Evolutionary conservation across 2,113 vertebrate species (phyloP), one percentile per base, ranked within the genome.

Genomic region (Mustela lutreola): DNA sequence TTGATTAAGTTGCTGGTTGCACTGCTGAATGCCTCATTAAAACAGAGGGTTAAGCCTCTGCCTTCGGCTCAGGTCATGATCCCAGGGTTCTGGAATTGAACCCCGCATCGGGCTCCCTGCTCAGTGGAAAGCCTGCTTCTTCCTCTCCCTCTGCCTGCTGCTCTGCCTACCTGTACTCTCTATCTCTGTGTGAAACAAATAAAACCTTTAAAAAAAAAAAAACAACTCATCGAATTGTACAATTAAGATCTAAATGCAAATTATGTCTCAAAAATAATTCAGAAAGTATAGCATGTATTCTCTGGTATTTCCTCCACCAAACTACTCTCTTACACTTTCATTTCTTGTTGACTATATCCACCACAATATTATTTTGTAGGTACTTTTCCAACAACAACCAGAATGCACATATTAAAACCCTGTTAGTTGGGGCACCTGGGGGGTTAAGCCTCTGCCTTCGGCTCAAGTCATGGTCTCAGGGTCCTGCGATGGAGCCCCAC

Each of bases 201-300:
- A 56, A 18, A 53, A 56, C 53, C 53, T 56, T 56, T 18, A 56
- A 56, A 56, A 56, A 56, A 56, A 53, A 53, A 5, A 18, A 6
- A n/a, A n/a, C n/a, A 95, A 89, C 31, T 79, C 39, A 76, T 45
- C 0, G 0, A 94, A 70, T 24, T 79, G 3, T 79, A 84, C 26
- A 81, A 60, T 78, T 85, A 95, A 91, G 11, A 93, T 26, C 18
- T 42, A 78, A 65, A 65, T 94, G 21, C 24, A 95, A 95, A 88
- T 67, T 53, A 71, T 8, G 7, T 22, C 22, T 83, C n/a, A 87
- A 90, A 39, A 90, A 94, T 21, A 70, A 91, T 93, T 96, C 56
- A 58, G 11, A 73, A 93, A 87, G 26, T 4, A 2, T 22, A 78
- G 18, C 45, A 87, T 26, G 14, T 4, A 89, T 91, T 48, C 45